These are phyloP conservation scores for Leptodactylus fuscus DNA, from an alignment of 2,113 vertebrate species.

Conservation along the genomic window DNA sequence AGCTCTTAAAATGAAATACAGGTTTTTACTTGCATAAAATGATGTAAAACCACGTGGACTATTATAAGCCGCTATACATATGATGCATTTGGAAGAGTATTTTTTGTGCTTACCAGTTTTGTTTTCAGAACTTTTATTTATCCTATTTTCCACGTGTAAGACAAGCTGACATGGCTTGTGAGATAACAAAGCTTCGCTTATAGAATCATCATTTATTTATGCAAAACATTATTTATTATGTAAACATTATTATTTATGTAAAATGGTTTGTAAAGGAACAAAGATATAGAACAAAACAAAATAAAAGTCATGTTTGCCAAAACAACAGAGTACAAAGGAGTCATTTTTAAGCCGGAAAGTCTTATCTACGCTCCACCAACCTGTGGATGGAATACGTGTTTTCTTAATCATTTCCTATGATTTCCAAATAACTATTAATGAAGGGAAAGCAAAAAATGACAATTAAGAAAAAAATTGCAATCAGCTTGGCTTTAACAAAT, in stretches of 20 bases:
- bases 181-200: not conserved
- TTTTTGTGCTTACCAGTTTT: not conserved
- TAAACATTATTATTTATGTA: not conserved
- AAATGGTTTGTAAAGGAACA: not conserved
- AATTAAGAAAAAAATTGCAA: slow-evolving; percentile 7
- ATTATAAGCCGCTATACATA: not conserved
- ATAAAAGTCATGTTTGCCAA: not conserved
- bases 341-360: not conserved
- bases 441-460: not conserved
- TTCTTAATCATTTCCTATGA: not conserved
- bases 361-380: not conserved
- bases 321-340: not conserved
- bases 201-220: not conserved
- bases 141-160: not conserved
- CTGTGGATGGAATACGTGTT: not conserved
- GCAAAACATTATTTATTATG: not conserved
- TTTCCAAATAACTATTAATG: not conserved
- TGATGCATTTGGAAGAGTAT: not conserved
- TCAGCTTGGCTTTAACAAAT: not conserved
- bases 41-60: not conserved
- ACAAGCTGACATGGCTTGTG: too few relatives aligned
- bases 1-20: slow-evolving; percentile 2
- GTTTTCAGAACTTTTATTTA: not conserved
- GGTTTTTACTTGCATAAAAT: slow-evolving; percentile 10
- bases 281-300: not conserved